Evolutionary conservation across 1,140 invertebrate species (phyloP), one percentile per base, ranked within the genome.

Genomic region (Lutraria rhynchaena): DNA sequence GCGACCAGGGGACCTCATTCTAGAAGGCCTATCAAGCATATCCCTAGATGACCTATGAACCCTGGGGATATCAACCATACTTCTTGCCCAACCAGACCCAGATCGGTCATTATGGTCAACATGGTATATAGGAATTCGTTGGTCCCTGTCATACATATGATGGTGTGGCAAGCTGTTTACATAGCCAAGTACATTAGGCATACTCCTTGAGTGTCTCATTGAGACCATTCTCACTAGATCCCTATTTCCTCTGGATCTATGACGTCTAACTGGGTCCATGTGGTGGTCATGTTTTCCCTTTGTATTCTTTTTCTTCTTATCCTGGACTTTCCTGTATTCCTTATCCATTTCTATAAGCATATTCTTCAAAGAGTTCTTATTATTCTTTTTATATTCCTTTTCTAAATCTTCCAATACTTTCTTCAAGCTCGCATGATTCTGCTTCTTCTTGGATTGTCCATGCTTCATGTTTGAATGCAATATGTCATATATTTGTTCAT

Each of bases 171-270:
- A 33, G 51, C 77, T 81, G 57, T 71, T 81, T 11, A 81, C 65
- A 58, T 81, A 81, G 29, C 37, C 51, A 15, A 81, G 19, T 17
- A 81, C 67, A 81, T 81, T 63, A 7, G 77, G 77, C 67, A 71
- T 71, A 55, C 65, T 71, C 24, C 51, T 55, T 35, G 65, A 70
- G n/a, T 70, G 53, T 29, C 53, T 55, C 41, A 81, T 19, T 15
- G 77, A 81, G 31, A 81, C 44, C 77, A 81, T 70, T 61, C 77
- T 46, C 0, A 71, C 77, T 29, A 81, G 55, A 1, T 81, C 77
- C 19, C 67, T 53, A 35, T 81, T 81, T 61, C 77, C 77, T 31
- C 77, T 29, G 5, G 75, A 69, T 24, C 73, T 44, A 31, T 24
- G 29, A 17, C 49, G 75, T 46, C 35, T 55, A 53, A 31, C 37